Conservation (phyloP, 1,140 invertebrate species). For the Drosophila melanica region DNA sequence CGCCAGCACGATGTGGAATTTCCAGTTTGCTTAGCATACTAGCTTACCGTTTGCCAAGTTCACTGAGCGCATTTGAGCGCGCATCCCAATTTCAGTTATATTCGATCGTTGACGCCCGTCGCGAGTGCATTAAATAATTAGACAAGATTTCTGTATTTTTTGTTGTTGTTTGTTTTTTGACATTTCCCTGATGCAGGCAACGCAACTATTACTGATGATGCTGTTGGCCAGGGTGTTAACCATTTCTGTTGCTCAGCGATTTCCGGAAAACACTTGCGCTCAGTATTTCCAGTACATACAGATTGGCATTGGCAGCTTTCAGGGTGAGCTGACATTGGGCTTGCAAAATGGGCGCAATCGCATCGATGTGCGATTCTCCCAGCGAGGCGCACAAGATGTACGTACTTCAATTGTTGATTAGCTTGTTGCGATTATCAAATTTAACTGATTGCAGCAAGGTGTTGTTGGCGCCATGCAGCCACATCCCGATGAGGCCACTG, state of each 20-base stretch:
- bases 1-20: conserved; percentile 59
- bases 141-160: not conserved
- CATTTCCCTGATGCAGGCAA: conserved; percentile 2
- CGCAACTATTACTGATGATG: conserved; percentile 9
- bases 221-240: conserved; percentile 6
- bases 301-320: conserved; percentile 8
- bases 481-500: conserved; percentile 49
- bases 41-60: conserved; percentile 7
- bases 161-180: not conserved
- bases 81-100: conserved; percentile 22
- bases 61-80: not conserved
- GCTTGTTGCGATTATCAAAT: conserved; percentile 3
- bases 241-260: conserved; percentile 24
- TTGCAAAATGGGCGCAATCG: conserved; percentile 50
- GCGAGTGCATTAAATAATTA: conserved; percentile 34
- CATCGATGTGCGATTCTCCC: conserved; percentile 61
- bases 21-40: conserved; percentile 58
- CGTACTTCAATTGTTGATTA: conserved; percentile 13
- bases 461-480: conserved; percentile 45
- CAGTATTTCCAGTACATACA: conserved; percentile 55
- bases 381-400: conserved; percentile 41
- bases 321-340: conserved; percentile 57
- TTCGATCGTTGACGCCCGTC: conserved; percentile 33
- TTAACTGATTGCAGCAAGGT: conserved; percentile 21
- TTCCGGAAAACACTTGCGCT: conserved; percentile 51